Base-by-base conservation (phyloP, 2,888 invertebrate genomes). In the Barypeithes pellucidus region DNA sequence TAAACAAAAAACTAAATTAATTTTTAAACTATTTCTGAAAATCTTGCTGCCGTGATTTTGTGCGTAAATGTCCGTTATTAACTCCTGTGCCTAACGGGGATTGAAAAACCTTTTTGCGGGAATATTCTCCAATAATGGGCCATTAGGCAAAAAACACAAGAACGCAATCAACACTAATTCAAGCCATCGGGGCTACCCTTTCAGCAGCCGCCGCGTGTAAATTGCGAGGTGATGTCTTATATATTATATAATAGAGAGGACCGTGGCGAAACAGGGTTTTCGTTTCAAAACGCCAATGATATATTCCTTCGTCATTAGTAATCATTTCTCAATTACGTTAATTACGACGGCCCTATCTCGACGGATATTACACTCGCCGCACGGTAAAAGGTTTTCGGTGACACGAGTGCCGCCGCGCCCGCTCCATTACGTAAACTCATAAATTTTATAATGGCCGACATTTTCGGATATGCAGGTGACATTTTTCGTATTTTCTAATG, bases 281-380 rank as follows among this genome's bases (percentile, higher is more conserved):
- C 83, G 80, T 85, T 84, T 85, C 84, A 84, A 82, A 82, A 82
- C 80, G 80, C 81, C 81, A 81, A 83, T 85, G 84, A 84, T 84
- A 84, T 84, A 84, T 85, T 84, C 82, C 85, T 83, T 79, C 84
- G 85, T 85, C 85, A 86, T 86, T 86, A 85, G 82, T 85, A 85
- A 86, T 86, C 85, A 85, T 86, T 86, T 83, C 85, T 84, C 85
- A 85, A 86, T 86, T 86, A 86, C 83, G 81, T 82, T 83, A 85
- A 86, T 86, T 85, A 85, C 61, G 84, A 75, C 77, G 75, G 80
- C 80, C 80, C 78, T 77, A 78, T 79, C 80, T 77, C 78, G 75
- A 69, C 63, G 79, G 77, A 73, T 76, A 73, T 75, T 75, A 78
- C 65, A 50, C 71, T 59, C 79, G 78, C 77, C 77, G 57, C 63